These are phyloP conservation scores for Tetragonisca angustula DNA, from an alignment of 2,888 invertebrate species.

Conservation along the genomic window DNA sequence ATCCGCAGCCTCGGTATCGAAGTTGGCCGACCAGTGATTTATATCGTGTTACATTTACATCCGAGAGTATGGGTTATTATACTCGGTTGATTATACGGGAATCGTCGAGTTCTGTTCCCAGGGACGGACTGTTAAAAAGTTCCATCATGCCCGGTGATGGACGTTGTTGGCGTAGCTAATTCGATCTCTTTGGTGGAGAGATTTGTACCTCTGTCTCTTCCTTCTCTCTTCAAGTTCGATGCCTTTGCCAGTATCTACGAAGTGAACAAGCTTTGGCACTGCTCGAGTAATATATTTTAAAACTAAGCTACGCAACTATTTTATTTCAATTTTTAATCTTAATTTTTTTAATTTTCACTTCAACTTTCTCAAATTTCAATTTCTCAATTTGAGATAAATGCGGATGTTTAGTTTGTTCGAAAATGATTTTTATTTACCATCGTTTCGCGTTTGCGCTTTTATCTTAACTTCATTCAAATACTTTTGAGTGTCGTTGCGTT, in stretches of 20 bases:
- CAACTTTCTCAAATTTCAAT: no score
- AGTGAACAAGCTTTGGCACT: no score
- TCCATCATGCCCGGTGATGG: background rate
- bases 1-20: constrained; percentile 15
- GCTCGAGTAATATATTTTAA: no score
- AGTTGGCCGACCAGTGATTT: constrained; percentile 29
- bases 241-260: background rate
- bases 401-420: no score
- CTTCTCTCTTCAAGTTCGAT: background rate
- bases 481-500: no score
- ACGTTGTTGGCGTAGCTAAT: constrained; percentile 12
- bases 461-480: no score
- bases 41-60: constrained; percentile 16
- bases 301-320: no score
- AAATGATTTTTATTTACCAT: no score
- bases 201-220: background rate
- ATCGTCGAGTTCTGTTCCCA: background rate
- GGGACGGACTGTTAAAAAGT: background rate
- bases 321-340: no score
- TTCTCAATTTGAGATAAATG: no score
- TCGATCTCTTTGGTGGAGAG: background rate
- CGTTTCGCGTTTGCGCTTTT: no score
- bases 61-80: constrained; percentile 17
- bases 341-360: no score
- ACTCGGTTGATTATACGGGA: constrained; percentile 14